Conservation (phyloP, 2,888 invertebrate species). For the Neoascia interrupta region DNA sequence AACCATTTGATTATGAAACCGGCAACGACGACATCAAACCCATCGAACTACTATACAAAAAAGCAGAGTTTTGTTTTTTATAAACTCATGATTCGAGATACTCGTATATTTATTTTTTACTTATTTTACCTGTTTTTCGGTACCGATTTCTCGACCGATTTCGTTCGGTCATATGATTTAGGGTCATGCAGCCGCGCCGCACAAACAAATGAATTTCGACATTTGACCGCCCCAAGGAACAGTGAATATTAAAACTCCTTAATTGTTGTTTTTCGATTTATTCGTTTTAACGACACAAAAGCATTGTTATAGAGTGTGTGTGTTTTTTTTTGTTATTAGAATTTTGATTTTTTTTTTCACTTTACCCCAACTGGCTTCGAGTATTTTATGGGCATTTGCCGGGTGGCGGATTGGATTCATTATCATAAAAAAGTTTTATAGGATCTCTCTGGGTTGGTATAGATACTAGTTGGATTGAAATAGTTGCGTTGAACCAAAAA, state of each 20-base stretch:
- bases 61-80: too few species aligned
- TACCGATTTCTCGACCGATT: background rate
- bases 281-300: conserved; percentile 29
- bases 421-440: conserved; percentile 27
- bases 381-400: conserved; percentile 16
- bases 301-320: conserved; percentile 18
- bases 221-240: background rate
- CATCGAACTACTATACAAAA: too few species aligned
- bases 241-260: conserved; percentile 25
- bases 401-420: conserved; percentile 1
- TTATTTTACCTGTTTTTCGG: background rate
- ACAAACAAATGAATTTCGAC: background rate
- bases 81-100: conserved; percentile 22
- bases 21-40: conserved; percentile 10
- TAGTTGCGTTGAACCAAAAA: conserved; percentile 33
- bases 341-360: too few species aligned
- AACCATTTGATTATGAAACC: conserved; percentile 36
- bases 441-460: background rate
- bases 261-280: conserved; percentile 41
- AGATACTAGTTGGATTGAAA: conserved; percentile 15
- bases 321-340: background rate
- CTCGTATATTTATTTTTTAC: background rate
- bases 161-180: background rate
- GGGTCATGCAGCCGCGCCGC: background rate
- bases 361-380: background rate